Evolutionary conservation across 1,140 invertebrate genomes (phyloP).

Genomic region (Neodiprion virginianus): DNA sequence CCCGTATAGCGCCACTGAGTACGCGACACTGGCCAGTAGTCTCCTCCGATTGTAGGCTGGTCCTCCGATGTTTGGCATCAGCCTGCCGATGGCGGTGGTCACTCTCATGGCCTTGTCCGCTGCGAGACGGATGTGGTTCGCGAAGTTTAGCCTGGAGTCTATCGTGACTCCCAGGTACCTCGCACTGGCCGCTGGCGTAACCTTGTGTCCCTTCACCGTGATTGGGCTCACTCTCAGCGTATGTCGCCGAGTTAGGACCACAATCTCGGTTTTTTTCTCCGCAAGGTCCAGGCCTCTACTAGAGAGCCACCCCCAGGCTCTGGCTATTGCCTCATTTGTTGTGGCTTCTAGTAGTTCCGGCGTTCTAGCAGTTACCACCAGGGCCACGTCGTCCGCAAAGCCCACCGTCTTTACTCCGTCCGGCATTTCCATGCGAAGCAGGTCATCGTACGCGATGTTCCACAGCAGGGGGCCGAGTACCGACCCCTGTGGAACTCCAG

Average conservation of each 20-base stretch:
- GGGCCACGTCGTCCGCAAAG: no score
- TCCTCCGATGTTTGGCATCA: no score
- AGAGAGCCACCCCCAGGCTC: not conserved
- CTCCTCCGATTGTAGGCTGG: not conserved
- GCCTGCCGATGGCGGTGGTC: no score
- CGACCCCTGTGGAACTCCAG: slow-evolving; percentile 25
- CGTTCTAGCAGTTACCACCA: no score
- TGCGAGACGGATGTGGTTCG: no score
- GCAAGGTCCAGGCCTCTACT: slow-evolving; percentile 28
- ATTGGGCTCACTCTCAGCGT: slow-evolving; percentile 1
- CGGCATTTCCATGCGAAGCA: no score
- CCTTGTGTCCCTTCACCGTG: not conserved
- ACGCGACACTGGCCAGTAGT: not conserved
- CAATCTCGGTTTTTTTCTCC: slow-evolving; percentile 26
- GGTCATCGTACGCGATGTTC: slow-evolving; percentile 18
- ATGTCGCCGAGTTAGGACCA: slow-evolving; percentile 23
- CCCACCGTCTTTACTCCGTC: no score
- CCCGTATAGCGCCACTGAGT: no score
- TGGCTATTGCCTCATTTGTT: not conserved
- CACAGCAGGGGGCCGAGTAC: slow-evolving; percentile 9
- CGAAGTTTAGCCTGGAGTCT: not conserved
- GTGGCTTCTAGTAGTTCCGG: no score
- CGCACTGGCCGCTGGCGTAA: not conserved
- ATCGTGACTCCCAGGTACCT: slow-evolving; percentile 26
- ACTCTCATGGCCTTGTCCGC: no score